Evolutionary conservation across 53 echinoderm and acorn worm species (phyloP), one percentile per base, ranked within the genome.

Genomic region (Actinopyga echinites): DNA sequence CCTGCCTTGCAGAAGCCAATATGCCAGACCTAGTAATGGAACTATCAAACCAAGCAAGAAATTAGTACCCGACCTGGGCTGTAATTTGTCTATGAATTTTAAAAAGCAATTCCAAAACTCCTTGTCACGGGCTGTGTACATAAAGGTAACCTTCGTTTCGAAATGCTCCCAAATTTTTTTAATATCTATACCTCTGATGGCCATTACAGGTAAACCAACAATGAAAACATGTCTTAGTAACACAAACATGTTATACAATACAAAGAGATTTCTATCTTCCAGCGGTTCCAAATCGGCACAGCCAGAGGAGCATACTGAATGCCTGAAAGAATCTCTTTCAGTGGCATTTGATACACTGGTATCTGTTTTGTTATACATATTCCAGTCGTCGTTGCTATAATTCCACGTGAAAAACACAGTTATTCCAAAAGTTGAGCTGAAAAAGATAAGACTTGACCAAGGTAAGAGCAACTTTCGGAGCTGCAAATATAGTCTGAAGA

Each of bases 391-490:
- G 40, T 34, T 24, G 15, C 40, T 68, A 20, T 19, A 68, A 68
- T 68, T 68, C 68, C 68, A 68, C 35, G 33, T 38, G 31, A 68
- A 33, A 34, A 68, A 68, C 67, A 67, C 67, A 8, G 34, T 67
- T 2, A 67, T 36, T 19, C 38, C 68, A 68, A 68, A 68, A 4
- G 68, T 68, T 34, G 68, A 68, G 15, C 40, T 68, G 35, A 68
- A 68, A 20, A 68, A 35, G 7, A 68, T 36, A 36, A 38, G 23
- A 20, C 40, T 68, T 1, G 35, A 23, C 35, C 19, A 68, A n/a
- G 68, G 68, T 15, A 15, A n/a, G 30, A 68, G 8, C n/a, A 68
- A 30, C n/a, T 68, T 68, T 36, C 68, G 36, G 31, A 68, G 21
- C 37, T 37, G 68, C 21, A n/a, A 38, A 19, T 68, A 68, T 64